Evolutionary conservation across 2,888 invertebrate genomes (phyloP), one percentile per base, ranked within the genome.

Genomic region (Pyralis farinalis): DNA sequence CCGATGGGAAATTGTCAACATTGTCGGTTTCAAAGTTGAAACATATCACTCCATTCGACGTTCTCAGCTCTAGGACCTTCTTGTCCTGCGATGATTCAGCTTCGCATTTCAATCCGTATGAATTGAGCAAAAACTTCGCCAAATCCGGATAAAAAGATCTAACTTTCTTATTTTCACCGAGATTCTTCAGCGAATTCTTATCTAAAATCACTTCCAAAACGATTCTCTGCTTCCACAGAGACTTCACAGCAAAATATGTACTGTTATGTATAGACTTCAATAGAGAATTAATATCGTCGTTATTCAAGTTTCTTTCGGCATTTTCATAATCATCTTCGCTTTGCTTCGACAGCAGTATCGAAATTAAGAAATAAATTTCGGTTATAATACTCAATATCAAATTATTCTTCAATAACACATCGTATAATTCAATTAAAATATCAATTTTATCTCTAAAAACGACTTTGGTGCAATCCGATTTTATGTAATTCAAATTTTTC

Each of bases 1-100:
- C 89, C 0, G 91, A 91, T 0, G 95, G 93, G 67, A 97, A 98
- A 66, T 96, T 96, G 27, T 94, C 93, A 1, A 92, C 88, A 38
- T 95, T 96, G 61, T 97, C 97, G 0, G 95, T 96, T 46, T 97
- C 97, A 1, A 92, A 91, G 68, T 95, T 95, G 67, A 96, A 97
- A 50, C 94, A 94, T 0, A 97, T 95, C 53, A 94, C 94, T 7
- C 91, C 90, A 36, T 91, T 90, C 0, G 87, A 74, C 7, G 73
- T 21, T 9, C 36, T 47, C 4, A 46, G 49, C 0, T 49, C 45
- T 1, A 42, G 31, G 0, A 33, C 11, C 6, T 54, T 46, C 29
- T 45, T 63, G 4, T 56, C 73, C 27, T 54, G 55, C 1, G 47
- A 63, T 0, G 43, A 46, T 12, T 76, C 80, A 0, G 69, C 65